Evolutionary conservation across 2,888 invertebrate genomes (phyloP), one percentile per base, ranked within the genome.

Genomic region (Pseudococcus longispinus): DNA sequence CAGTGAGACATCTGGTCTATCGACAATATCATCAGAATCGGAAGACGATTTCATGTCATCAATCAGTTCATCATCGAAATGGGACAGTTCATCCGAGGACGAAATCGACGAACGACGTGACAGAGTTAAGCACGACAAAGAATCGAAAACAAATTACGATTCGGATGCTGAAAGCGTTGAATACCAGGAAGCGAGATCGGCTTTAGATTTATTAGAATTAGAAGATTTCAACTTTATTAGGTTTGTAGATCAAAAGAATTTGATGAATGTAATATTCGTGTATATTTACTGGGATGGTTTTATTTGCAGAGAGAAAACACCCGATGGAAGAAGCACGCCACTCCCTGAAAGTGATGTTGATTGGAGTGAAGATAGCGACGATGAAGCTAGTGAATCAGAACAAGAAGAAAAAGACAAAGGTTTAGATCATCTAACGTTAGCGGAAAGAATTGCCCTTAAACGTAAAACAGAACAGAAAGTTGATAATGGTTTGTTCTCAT

Each of bases 271-370:
- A 32, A 44, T 51, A 85, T 74, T 83, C 9, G 29, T 3, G 32
- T 46, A 18, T 87, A 65, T 32, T 42, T 85, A 37, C 42, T 83
- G 51, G 15, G 44, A n/a, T 51, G 20, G 74, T 5, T 88, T 26
- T 74, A 20, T 74, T 85, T 88, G n/a, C 83, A 90, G 90, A 77
- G 90, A 89, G 83, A 88, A 88, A 83, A 90, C 90, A 11, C 91
- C 90, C 2, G 89, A 89, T 84, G 90, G 90, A 18, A 89, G 90
- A 82, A 89, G 89, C 11, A 91, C 91, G 13, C 91, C 90, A 18
- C 88, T 89, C 13, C 89, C 84, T 20, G 84, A 87, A n/a, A 44
- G 44, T n/a, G 44, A 37, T 70, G 55, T 42, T 13, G 84, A 83
- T 74, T 83, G 74, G 74, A 44, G 60, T 9, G 60, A 55, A 60